phyloP scores from a whole-genome alignment of 2,797 vertebrate genomes.

The Sardinella longiceps region DNA sequence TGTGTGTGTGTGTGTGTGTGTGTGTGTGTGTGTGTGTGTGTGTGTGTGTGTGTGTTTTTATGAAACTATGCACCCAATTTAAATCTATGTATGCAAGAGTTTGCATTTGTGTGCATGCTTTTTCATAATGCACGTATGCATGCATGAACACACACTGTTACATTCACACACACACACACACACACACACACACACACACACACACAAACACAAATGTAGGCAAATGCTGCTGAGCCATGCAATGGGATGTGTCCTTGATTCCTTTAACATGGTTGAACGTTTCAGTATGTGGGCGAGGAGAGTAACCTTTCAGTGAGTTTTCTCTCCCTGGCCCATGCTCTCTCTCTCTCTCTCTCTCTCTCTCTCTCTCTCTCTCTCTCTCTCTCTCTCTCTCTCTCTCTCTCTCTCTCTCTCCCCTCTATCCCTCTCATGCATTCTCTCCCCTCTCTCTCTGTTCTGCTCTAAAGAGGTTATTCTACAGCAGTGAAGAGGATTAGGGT shows the following conservation, averaged over 20 bases:
- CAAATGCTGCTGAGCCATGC: slow-evolving; percentile 47
- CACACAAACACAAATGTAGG: slow-evolving; percentile 24
- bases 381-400: background rate
- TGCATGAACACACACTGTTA: background rate
- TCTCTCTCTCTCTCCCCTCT: background rate
- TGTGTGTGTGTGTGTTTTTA: background rate
- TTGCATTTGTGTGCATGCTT: background rate
- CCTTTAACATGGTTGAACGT: slow-evolving; percentile 64
- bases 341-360: slow-evolving; percentile 14
- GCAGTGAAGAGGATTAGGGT: slow-evolving; percentile 64
- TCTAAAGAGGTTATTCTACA: slow-evolving; percentile 71
- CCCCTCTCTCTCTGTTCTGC: slow-evolving; percentile 56
- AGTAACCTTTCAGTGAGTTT: slow-evolving; percentile 47
- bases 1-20: background rate
- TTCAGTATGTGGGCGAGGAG: slow-evolving; percentile 63
- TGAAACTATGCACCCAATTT: background rate
- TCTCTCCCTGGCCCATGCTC: slow-evolving; percentile 27
- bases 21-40: background rate
- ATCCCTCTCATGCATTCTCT: background rate
- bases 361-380: slow-evolving; percentile 14
- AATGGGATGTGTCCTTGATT: slow-evolving; percentile 69
- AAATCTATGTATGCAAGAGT: background rate
- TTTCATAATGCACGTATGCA: background rate
- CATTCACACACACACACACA: background rate
- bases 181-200: slow-evolving; percentile 6